Conservation (phyloP, 1,140 invertebrate genomes). For the Batillaria attramentaria region DNA sequence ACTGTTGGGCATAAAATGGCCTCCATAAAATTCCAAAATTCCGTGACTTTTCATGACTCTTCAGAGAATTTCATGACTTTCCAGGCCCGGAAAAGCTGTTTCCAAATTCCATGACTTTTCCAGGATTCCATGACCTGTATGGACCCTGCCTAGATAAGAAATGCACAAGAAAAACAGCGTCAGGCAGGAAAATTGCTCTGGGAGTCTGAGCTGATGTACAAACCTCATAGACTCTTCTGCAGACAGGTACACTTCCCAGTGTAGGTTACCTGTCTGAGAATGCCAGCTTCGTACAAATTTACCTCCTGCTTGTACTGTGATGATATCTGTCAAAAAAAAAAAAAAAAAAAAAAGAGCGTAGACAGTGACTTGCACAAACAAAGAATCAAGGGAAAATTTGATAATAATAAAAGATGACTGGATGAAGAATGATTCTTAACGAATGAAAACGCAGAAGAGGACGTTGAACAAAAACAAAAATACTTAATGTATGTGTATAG, state of each 20-base stretch:
- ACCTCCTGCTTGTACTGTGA: slow-evolving; percentile 82
- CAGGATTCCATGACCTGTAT: no score
- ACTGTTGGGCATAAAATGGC: no score
- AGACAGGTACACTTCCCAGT: slow-evolving; percentile 46
- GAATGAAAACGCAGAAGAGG: background rate
- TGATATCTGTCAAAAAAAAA: slow-evolving; percentile 47
- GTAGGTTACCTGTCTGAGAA: slow-evolving; percentile 71
- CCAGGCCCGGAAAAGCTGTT: no score
- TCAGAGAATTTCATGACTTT: no score
- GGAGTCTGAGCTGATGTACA: background rate
- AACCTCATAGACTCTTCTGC: slow-evolving; percentile 39
- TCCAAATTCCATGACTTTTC: no score
- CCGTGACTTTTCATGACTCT: no score
- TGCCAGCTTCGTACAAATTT: slow-evolving; percentile 86
- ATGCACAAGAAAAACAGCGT: background rate
- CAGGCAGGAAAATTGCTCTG: background rate
- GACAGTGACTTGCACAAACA: background rate
- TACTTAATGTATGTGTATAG: slow-evolving; percentile 12
- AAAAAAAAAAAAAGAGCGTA: background rate
- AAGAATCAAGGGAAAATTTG: background rate
- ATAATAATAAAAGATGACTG: background rate
- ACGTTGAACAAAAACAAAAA: background rate
- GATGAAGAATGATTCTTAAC: background rate
- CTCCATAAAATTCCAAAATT: no score
- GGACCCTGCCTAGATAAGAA: background rate